phyloP scores from a whole-genome alignment of 2,888 invertebrate genomes.

The Trissolcus japonicus region DNA sequence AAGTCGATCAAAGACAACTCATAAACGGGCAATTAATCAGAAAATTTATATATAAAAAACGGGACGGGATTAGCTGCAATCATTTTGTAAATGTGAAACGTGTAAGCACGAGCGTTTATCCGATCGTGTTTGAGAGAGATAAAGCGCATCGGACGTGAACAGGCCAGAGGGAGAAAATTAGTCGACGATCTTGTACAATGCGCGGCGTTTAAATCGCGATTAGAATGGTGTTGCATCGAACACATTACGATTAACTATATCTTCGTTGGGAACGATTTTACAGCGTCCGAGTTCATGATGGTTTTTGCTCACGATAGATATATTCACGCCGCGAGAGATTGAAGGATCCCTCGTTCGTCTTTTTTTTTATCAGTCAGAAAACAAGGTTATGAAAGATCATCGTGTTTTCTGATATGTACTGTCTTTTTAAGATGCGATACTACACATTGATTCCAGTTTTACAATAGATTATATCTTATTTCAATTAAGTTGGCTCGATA shows the following conservation, averaged over 20 bases:
- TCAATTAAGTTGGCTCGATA: neutral
- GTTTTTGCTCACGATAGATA: neutral
- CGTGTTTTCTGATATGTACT: conserved; percentile 2
- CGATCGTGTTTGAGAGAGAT: conserved; percentile 38
- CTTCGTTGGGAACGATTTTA: conserved; percentile 32
- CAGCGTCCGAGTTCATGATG: neutral
- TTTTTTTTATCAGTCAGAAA: conserved; percentile 17
- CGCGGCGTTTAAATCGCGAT: conserved; percentile 40
- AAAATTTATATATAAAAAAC: conserved; percentile 17
- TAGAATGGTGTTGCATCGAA: conserved; percentile 42
- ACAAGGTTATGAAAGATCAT: conserved; percentile 30
- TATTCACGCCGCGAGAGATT: conserved; percentile 1
- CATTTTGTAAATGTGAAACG: conserved; percentile 48
- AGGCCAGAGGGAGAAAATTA: conserved; percentile 39
- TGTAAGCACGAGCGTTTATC: conserved; percentile 33
- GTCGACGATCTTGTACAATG: conserved; percentile 36
- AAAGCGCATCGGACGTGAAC: conserved; percentile 19
- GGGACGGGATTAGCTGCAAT: conserved; percentile 18
- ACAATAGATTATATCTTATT: no score
- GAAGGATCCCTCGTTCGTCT: neutral
- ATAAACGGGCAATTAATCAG: conserved; percentile 33
- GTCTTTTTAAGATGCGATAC: no score
- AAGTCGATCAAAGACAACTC: conserved; percentile 17
- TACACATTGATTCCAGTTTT: no score
- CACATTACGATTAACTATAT: conserved; percentile 46